Base-by-base conservation (phyloP, 2,888 invertebrate species). In the Pseudolycoriella hygida region DNA sequence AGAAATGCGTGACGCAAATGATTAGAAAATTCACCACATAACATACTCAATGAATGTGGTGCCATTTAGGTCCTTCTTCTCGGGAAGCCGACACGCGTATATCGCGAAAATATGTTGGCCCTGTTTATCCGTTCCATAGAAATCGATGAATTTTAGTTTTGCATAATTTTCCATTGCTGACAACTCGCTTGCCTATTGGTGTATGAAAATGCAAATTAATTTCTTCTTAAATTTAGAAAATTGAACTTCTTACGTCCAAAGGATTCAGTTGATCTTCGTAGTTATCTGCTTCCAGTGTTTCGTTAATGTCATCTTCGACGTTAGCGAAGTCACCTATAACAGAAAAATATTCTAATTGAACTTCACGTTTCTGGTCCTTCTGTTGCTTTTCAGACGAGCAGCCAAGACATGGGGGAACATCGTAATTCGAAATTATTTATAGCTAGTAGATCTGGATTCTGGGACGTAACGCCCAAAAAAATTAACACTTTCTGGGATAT, bases 61-160 rank as follows among this genome's bases (percentile, higher is more conserved):
- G 0, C 65, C 86, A 56, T 82, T 77, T 49, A 86, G 64, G 49
- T 79, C 79, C 58, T 80, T 82, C 60, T 79, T 85, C 42, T 80
- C 76, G 1, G 90, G 90, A 49, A 76, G 62, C 19, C 69, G 63
- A 65, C 93, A 96, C 6, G 98, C 96, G 49, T 93, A 96, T 46
- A 98, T 84, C 39, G 94, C 88, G 57, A 98, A 92, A 55, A 98
- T 84, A 61, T 96, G 89, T 51, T 96, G 76, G 17, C 96, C 96
- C 55, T 83, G 68, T 46, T 71, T 71, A 53, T 76, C 76, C 48
- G 77, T 77, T 1, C 77, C 78, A 1, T 73, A 69, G 25, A 79
- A 77, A 55, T 76, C 75, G 40, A 71, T 70, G n/a, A 69, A 61
- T 54, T 60, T 61, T 19, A 57, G 57, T 53, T 55, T 59, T 14